Evolutionary conservation across 2,888 invertebrate genomes (phyloP), one percentile per base, ranked within the genome.

Genomic region (Drosophila crucigera): DNA sequence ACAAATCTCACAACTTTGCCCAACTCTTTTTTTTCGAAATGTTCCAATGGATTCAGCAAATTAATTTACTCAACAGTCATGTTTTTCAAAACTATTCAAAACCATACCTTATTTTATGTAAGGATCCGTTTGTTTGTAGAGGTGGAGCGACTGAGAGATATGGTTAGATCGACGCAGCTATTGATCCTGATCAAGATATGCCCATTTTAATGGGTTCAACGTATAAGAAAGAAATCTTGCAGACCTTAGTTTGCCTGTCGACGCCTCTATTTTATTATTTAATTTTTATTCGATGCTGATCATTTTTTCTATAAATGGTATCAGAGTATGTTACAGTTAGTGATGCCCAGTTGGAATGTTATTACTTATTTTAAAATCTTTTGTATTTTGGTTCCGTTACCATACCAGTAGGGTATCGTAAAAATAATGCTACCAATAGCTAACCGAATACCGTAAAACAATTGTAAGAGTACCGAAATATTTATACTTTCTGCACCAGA

Each of bases 121-220:
- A 22, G 47, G 14, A 47, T 1, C 1, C 6, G 22, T 43, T 43
- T 1, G 14, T 7, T 43, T 6, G 2, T 14, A 4, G 3, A 3
- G 6, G 1, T 3, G 14, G 2, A 16, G 4, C 5, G 11, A 22
- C 22, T 2, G 2, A 22, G 2, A 0, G 5, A 22, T 43, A 11
- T 43, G n/a, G 0, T 41, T n/a, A 41, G n/a, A n/a, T 41, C 1
- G n/a, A 4, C 10, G 1, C 2, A 10, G 2, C 11, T 43, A 11
- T 22, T 22, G 11, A 4, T 47, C 1, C 25, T 1, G 47, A 16
- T 35, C 14, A 14, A 22, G 14, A 14, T 7, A 7, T 1, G 7
- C 22, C 22, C 3, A 14, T 7, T 14, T 14, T 22, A 47, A 47
- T 47, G 43, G 1, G 43, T 22, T 47, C 43, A 47, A 22, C 1